Base-by-base conservation (phyloP, 1,140 invertebrate genomes). In the Diorhabda carinulata region DNA sequence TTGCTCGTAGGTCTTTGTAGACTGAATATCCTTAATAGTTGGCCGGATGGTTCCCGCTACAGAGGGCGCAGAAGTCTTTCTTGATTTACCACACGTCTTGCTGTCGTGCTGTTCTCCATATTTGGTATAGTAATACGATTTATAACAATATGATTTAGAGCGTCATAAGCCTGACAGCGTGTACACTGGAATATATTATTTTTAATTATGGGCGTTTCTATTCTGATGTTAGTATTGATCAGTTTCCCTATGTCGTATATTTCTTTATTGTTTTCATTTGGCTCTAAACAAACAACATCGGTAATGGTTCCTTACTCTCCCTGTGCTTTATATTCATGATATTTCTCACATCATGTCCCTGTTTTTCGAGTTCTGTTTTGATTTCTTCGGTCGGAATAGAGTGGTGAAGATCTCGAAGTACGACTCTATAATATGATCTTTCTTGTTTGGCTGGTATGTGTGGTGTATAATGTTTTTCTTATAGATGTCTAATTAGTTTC, bases 21-120 rank as follows among this genome's bases (percentile, higher is more conserved):
- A 80, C 70, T 25, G 4, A n/a, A 61, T 80, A 81, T 1, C 79
- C 78, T 74, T 73, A 77, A 57, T 80, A 81, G 69, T 78, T 83
- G 9, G 80, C 79, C 43, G 79, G 74, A 59, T 83, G 81, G 3
- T 77, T 69, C 58, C 77, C 71, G 3, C 71, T 60, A 57, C 81
- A 83, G 8, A 75, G 70, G 2, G 69, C 72, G 71, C 79, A 83
- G 77, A 75, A 3, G 66, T 70, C 61, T 77, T 61, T 70, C 66
- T 71, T 6, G 58, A 45, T 74, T 80, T 80, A 43, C 58, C 77
- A 76, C 82, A 84, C 72, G 77, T 78, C 76, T 77, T 62, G 4
- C 75, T 75, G n/a, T 61, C 42, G 61, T 82, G 81, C 7, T 78
- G 61, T 40, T 64, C 64, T 60, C 25, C 25, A 25, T 1, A 25